Evolutionary conservation across 1,140 invertebrate genomes (phyloP).

Genomic region (Scaptomyza graminum): DNA sequence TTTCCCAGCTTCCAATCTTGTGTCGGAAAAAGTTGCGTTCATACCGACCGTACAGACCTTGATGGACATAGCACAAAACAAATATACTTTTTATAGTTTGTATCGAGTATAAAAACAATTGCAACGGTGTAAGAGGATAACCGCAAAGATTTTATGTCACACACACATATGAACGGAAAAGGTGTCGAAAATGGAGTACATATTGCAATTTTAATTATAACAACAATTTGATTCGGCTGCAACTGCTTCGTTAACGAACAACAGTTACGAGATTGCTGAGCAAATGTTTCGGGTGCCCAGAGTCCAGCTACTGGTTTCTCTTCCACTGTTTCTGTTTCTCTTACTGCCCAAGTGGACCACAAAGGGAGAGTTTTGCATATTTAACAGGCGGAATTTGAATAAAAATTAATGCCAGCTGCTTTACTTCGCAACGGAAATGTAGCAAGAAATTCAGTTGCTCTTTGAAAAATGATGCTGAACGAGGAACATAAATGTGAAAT

Average conservation of each 20-base stretch:
- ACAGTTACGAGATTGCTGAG: slow-evolving; percentile 17
- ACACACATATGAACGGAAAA: slow-evolving; percentile 14
- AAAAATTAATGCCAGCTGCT: slow-evolving; percentile 65
- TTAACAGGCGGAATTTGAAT: slow-evolving; percentile 74
- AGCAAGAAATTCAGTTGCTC: slow-evolving; percentile 18
- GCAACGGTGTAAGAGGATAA: slow-evolving; percentile 2
- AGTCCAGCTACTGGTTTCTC: background rate
- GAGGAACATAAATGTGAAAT: background rate
- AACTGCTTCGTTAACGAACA: slow-evolving; percentile 46
- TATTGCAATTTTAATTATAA: slow-evolving; percentile 68
- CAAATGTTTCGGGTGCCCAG: background rate
- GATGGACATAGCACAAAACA: too few relatives aligned
- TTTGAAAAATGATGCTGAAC: slow-evolving; percentile 29
- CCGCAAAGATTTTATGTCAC: slow-evolving; percentile 53
- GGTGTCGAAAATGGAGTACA: slow-evolving; percentile 59
- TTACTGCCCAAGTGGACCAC: slow-evolving; percentile 15
- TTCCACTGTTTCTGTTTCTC: background rate
- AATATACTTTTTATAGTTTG: too few relatives aligned
- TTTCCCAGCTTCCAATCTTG: too few relatives aligned
- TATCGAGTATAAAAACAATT: background rate
- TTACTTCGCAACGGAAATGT: slow-evolving; percentile 17
- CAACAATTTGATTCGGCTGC: slow-evolving; percentile 43
- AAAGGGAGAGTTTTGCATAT: slow-evolving; percentile 59
- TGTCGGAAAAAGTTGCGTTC: too few relatives aligned
- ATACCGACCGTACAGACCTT: too few relatives aligned